These are phyloP conservation scores for Nycticorax nycticorax DNA, from an alignment of 2,113 vertebrate genomes.

Conservation along the genomic window DNA sequence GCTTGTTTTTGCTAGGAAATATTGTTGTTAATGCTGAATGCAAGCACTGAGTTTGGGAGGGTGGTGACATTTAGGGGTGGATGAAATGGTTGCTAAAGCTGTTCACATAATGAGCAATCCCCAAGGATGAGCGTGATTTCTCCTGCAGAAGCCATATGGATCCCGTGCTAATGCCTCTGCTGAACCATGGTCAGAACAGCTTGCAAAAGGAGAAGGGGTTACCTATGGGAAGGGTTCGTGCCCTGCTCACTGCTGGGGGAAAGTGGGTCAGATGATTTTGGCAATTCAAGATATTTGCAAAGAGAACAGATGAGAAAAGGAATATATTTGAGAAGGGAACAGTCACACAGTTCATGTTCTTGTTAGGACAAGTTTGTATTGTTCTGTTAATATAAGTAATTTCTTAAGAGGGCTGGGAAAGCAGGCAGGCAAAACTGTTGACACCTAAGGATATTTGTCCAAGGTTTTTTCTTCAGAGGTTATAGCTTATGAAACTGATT, in stretches of 20 bases:
- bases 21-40: not conserved
- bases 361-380: constrained; percentile 47
- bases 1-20: not conserved
- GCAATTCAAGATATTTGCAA: not conserved
- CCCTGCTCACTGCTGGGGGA: not conserved
- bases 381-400: not conserved
- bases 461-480: not conserved
- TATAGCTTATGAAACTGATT: not conserved
- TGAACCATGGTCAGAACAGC: not conserved
- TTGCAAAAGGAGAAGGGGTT: not conserved
- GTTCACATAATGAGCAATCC: not conserved
- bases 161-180: not conserved
- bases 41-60: not conserved
- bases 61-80: not conserved
- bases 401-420: not conserved
- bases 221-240: not conserved
- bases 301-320: not conserved
- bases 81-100: not conserved
- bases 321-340: not conserved
- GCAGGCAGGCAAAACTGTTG: not conserved
- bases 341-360: not conserved
- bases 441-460: constrained; percentile 23
- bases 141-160: not conserved
- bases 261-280: not conserved
- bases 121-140: not conserved